These are phyloP conservation scores for Dicroscelio sp. DNA, from an alignment of 2,888 invertebrate species.

Conservation along the genomic window DNA sequence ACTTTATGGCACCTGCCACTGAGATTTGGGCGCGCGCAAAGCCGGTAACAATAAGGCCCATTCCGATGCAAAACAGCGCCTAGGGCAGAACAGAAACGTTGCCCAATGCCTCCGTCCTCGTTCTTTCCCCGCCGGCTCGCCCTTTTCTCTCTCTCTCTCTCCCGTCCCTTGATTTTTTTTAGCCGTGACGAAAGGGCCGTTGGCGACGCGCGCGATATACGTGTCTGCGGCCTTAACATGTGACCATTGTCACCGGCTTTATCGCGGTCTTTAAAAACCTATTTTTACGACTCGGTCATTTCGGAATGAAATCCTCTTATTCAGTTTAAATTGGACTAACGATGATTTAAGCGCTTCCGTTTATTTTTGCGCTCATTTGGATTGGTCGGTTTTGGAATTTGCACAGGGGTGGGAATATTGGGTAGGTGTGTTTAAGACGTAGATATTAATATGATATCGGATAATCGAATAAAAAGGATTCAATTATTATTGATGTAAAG, in stretches of 20 bases:
- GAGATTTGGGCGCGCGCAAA: conserved; percentile 87
- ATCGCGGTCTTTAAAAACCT: conserved; percentile 72
- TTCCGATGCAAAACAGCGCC: conserved; percentile 88
- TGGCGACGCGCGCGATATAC: conserved; percentile 76
- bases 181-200: conserved; percentile 84
- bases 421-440: too few species aligned
- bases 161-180: conserved; percentile 63
- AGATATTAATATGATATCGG: too few species aligned
- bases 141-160: conserved; percentile 41
- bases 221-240: conserved; percentile 66
- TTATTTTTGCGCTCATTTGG: too few species aligned
- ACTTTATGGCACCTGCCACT: conserved; percentile 88
- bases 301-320: conserved; percentile 52
- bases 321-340: conserved; percentile 66
- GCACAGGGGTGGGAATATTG: too few species aligned
- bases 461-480: too few species aligned
- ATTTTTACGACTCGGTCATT: conserved; percentile 72
- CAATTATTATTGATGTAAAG: too few species aligned
- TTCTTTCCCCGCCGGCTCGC: background rate
- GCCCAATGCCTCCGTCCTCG: too few species aligned
- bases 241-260: conserved; percentile 69
- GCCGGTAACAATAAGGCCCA: conserved; percentile 89
- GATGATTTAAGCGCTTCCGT: conserved; percentile 61
- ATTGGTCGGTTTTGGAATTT: too few species aligned
- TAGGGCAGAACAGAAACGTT: conserved; percentile 54